These are phyloP conservation scores for Fissipunctia ypsillon DNA, from an alignment of 2,888 invertebrate genomes.

Conservation along the genomic window DNA sequence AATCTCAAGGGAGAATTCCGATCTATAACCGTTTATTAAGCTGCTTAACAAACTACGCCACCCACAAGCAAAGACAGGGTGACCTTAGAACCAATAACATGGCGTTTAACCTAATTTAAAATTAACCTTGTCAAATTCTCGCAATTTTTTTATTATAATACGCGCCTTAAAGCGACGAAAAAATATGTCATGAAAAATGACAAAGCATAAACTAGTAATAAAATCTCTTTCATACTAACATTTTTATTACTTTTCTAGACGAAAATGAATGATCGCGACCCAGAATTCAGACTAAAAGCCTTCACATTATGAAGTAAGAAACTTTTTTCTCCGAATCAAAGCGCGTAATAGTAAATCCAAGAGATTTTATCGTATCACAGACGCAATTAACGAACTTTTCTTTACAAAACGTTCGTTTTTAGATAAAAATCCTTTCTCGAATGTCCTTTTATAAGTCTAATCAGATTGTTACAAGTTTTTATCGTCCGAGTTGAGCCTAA, in stretches of 20 bases:
- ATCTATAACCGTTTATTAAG: not conserved
- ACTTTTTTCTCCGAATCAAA: constrained; percentile 52
- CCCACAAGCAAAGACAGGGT: not conserved
- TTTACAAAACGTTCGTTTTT: constrained; percentile 55
- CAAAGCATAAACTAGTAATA: constrained; percentile 44
- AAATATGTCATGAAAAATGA: constrained; percentile 35
- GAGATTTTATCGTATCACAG: constrained; percentile 48
- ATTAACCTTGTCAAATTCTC: not conserved
- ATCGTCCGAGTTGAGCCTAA: constrained; percentile 61
- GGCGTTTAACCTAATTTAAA: no score
- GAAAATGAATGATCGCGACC: constrained; percentile 51
- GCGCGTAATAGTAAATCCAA: constrained; percentile 42
- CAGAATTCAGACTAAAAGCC: constrained; percentile 27
- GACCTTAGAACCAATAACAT: not conserved
- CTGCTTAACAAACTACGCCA: not conserved
- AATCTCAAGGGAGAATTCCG: not conserved
- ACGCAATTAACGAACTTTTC: constrained; percentile 60
- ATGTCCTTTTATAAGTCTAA: constrained; percentile 57
- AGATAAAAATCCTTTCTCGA: constrained; percentile 57
- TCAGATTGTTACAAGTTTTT: constrained; percentile 66
- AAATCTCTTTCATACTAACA: constrained; percentile 42
- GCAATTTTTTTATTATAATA: not conserved
- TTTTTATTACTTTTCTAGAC: constrained; percentile 56
- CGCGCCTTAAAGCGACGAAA: constrained; percentile 11
- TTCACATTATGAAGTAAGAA: constrained; percentile 12